Percentiles rank a stretch among this genome's conserved stretches.
Conservation (phyloP, 2,888 invertebrate genomes). For the Chloromyia formosa region DNA sequence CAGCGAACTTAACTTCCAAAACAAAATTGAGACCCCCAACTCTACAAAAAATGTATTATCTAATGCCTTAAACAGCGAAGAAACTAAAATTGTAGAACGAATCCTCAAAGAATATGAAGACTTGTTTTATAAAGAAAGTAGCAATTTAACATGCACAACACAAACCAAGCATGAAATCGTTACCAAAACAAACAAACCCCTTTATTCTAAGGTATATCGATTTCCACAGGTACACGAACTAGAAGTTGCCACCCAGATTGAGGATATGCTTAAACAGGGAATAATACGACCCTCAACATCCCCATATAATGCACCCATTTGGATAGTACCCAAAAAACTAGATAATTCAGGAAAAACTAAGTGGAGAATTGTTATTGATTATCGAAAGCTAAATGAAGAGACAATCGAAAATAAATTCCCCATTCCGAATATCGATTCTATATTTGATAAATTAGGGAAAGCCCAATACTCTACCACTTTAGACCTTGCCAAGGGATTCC, state of each 20-base stretch:
- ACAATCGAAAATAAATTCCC: conserved; percentile 51
- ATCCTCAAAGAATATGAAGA: neutral
- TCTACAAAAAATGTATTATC: neutral
- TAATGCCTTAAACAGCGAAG: too few relatives aligned
- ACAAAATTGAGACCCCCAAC: neutral
- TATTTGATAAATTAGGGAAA: conserved; percentile 31
- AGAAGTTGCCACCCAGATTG: conserved; percentile 50
- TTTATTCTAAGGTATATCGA: conserved; percentile 53
- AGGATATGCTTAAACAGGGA: neutral
- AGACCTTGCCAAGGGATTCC: conserved; percentile 18
- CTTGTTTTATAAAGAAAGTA: neutral
- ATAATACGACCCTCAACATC: neutral
- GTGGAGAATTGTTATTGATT: conserved; percentile 51
- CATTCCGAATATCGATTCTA: conserved; percentile 49
- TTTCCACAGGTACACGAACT: conserved; percentile 54
- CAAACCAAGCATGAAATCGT: conserved; percentile 21
- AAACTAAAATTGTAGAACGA: too few relatives aligned
- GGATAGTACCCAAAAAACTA: conserved; percentile 51
- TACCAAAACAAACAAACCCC: conserved; percentile 46
- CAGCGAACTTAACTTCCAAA: neutral
- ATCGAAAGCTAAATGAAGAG: conserved; percentile 49
- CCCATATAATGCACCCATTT: conserved; percentile 47
- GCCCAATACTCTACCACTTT: conserved; percentile 5
- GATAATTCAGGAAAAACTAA: conserved; percentile 49
- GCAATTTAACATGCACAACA: conserved; percentile 10